Conservation (phyloP, 1,140 invertebrate species). For the Phortica variegata region DNA sequence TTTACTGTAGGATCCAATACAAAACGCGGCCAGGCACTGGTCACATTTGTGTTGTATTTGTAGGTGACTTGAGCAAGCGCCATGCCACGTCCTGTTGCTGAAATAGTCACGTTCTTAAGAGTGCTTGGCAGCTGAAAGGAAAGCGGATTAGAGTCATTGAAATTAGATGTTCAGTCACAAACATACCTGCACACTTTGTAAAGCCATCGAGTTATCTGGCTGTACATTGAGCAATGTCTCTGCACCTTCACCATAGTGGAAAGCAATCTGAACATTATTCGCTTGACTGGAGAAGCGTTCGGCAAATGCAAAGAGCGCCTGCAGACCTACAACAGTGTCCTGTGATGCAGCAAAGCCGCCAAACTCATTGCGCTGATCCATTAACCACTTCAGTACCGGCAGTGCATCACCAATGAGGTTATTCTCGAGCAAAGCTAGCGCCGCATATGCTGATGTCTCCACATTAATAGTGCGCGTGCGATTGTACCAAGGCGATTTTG, state of each 20-base stretch:
- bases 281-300: conserved; percentile 62
- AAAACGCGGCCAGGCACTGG: conserved; percentile 86
- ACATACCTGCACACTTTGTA: conserved; percentile 63
- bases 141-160: background rate
- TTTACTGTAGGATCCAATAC: conserved; percentile 86
- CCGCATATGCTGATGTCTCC: conserved; percentile 85
- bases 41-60: conserved; percentile 84
- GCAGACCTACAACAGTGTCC: conserved; percentile 74
- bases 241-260: conserved; percentile 61
- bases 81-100: conserved; percentile 79
- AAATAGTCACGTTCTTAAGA: conserved; percentile 62
- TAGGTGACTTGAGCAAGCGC: conserved; percentile 82
- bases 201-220: conserved; percentile 70
- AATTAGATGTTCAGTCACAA: conserved; percentile 21
- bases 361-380: conserved; percentile 74
- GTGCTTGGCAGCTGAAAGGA: conserved; percentile 35
- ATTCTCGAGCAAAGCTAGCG: conserved; percentile 68
- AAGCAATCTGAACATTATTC: conserved; percentile 62
- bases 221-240: conserved; percentile 69
- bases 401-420: conserved; percentile 70
- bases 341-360: conserved; percentile 78
- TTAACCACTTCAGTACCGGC: conserved; percentile 82
- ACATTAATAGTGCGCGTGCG: conserved; percentile 75
- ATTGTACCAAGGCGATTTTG: conserved; percentile 73
- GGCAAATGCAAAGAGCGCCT: conserved; percentile 71